Base-by-base conservation (phyloP, 1,140 invertebrate genomes). In the Drosophila paulistorum region DNA sequence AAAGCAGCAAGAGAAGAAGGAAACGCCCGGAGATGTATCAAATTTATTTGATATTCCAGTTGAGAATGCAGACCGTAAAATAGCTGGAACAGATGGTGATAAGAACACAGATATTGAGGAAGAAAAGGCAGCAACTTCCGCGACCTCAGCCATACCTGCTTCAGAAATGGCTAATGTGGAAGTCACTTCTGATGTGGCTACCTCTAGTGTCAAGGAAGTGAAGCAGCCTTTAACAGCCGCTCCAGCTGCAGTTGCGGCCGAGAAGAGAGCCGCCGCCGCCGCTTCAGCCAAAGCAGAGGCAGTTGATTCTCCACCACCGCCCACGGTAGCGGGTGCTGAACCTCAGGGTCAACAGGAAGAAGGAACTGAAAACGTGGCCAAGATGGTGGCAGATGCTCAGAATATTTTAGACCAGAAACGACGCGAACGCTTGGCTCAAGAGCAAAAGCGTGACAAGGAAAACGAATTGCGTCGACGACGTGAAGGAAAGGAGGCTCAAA, bases 401-500 rank as follows among this genome's bases (percentile, higher is more conserved):
- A 23, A 23, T 23, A 23, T 23, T 23, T 23, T 23, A 23, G 20
- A 23, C 20, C 20, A 23, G 20, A 23, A 23, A 23, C 20, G 20
- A 23, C 20, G 20, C 20, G 20, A 23, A 23, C 20, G 20, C 20
- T 23, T 23, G 20, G 20, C 20, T 23, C 20, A 23, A 48, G 73
- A 89, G 33, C 72, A 75, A 11, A 69, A 51, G 0, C 59, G 13
- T 13, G 66, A 77, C 60, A 91, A 67, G 77, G 84, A 77, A 13
- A 94, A 78, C 79, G 96, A 97, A 92, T 82, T 95, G 3, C 95
- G 96, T 70, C 93, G 96, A 7, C 93, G 96, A 3, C 93, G 94
- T 73, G 86, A 95, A 23, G 96, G 96, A 0, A 95, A 95, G 79
- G 95, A 96, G 14, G 89, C 96, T 0, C 95, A 95, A 54, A 95